Evolutionary conservation across 2,888 invertebrate genomes (phyloP).

Genomic region (Alsophila aescularia): DNA sequence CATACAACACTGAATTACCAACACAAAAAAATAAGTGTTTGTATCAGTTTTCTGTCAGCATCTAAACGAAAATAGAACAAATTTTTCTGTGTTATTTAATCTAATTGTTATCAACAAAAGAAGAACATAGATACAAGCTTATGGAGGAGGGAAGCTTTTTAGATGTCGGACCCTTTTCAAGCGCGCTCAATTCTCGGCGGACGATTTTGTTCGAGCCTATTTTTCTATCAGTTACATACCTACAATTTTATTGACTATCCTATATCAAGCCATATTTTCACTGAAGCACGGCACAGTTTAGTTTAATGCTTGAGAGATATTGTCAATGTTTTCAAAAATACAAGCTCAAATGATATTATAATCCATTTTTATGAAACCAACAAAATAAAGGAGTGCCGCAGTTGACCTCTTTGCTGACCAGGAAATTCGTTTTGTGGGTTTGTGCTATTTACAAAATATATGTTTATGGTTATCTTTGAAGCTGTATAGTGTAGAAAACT

Average conservation of each 20-base stretch:
- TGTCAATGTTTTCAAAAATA: constrained; percentile 39
- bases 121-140: constrained; percentile 36
- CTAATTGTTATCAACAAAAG: constrained; percentile 39
- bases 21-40: constrained; percentile 6
- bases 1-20: background rate
- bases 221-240: constrained; percentile 35
- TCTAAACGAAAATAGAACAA: constrained; percentile 29
- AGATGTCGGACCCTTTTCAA: constrained; percentile 57
- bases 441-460: constrained; percentile 28
- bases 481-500: too few relatives aligned
- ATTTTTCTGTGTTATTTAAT: constrained; percentile 38
- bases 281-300: constrained; percentile 21
- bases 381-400: too few relatives aligned
- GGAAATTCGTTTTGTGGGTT: constrained; percentile 41
- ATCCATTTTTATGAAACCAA: constrained; percentile 41
- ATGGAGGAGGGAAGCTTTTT: constrained; percentile 47
- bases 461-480: too few relatives aligned
- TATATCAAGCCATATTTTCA: constrained; percentile 8
- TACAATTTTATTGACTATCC: constrained; percentile 4
- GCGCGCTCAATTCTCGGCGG: constrained; percentile 46
- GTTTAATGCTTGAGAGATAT: constrained; percentile 14
- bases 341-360: too few relatives aligned
- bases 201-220: too few relatives aligned
- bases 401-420: too few relatives aligned
- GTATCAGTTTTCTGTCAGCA: constrained; percentile 9